Conservation (phyloP, 2,888 invertebrate species). For the Dascillus cervinus region DNA sequence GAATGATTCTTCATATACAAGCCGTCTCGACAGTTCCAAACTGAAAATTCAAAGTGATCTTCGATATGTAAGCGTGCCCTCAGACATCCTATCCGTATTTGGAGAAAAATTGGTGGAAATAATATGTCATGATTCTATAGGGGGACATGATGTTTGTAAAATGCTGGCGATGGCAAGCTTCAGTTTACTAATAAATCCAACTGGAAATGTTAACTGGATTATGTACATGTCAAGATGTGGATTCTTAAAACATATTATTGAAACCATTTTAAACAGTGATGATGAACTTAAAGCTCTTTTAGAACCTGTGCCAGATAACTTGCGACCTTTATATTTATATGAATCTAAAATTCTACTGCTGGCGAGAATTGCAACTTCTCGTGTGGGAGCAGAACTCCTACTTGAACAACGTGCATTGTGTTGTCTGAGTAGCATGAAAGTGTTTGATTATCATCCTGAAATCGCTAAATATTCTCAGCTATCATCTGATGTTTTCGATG, state of each 20-base stretch:
- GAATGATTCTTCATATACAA: slow-evolving; percentile 50
- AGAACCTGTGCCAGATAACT: slow-evolving; percentile 56
- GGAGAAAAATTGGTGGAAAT: slow-evolving; percentile 76
- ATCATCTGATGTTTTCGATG: slow-evolving; percentile 28
- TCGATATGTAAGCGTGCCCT: slow-evolving; percentile 42
- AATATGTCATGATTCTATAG: slow-evolving; percentile 78
- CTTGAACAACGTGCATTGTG: slow-evolving; percentile 53
- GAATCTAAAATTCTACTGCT: slow-evolving; percentile 81
- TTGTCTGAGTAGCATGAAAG: slow-evolving; percentile 59
- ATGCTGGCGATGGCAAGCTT: slow-evolving; percentile 81
- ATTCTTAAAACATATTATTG: slow-evolving; percentile 76
- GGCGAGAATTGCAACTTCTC: slow-evolving; percentile 58
- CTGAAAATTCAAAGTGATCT: slow-evolving; percentile 31
- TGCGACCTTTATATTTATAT: slow-evolving; percentile 76
- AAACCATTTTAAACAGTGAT: slow-evolving; percentile 70
- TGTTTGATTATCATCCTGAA: slow-evolving; percentile 68
- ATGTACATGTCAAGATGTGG: slow-evolving; percentile 55
- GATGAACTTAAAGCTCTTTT: slow-evolving; percentile 57
- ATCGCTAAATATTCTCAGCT: slow-evolving; percentile 34
- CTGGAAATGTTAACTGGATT: slow-evolving; percentile 60
- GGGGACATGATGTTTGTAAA: slow-evolving; percentile 83
- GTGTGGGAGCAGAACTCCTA: slow-evolving; percentile 58
- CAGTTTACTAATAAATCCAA: slow-evolving; percentile 68
- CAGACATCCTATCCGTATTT: slow-evolving; percentile 61
- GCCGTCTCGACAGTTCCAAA: slow-evolving; percentile 55